These are phyloP conservation scores for Epinotia nisella DNA, from an alignment of 2,888 invertebrate genomes.

Conservation along the genomic window DNA sequence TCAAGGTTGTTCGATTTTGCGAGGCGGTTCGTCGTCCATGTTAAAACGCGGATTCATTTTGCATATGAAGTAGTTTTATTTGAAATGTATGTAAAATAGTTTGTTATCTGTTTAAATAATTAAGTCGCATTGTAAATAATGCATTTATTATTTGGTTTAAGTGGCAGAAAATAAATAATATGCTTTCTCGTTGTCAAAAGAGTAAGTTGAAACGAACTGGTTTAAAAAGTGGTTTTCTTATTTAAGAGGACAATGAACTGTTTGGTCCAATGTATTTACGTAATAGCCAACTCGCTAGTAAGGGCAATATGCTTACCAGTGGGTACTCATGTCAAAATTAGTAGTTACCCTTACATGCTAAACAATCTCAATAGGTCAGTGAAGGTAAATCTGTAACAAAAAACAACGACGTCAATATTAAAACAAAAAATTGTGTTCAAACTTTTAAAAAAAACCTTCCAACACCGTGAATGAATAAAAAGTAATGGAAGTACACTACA, in stretches of 20 bases:
- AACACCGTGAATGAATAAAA: too few species aligned
- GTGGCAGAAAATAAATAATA: slow-evolving; percentile 7
- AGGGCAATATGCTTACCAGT: slow-evolving; percentile 57
- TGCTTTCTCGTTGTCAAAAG: slow-evolving; percentile 22
- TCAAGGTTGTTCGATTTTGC: slow-evolving; percentile 16
- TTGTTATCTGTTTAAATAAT: background rate
- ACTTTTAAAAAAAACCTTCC: too few species aligned
- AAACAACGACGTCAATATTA: too few species aligned
- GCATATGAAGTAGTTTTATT: slow-evolving; percentile 11
- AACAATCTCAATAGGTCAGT: background rate
- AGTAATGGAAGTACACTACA: too few species aligned
- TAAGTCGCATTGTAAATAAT: slow-evolving; percentile 8
- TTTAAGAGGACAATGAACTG: slow-evolving; percentile 80
- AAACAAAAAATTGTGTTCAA: too few species aligned
- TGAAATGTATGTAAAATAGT: slow-evolving; percentile 9
- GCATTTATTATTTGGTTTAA: background rate
- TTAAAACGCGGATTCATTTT: background rate
- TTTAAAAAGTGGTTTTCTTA: slow-evolving; percentile 77
- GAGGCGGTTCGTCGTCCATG: background rate
- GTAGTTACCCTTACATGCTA: background rate
- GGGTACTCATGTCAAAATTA: background rate
- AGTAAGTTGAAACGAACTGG: slow-evolving; percentile 57
- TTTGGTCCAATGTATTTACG: slow-evolving; percentile 68
- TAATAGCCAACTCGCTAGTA: slow-evolving; percentile 66
- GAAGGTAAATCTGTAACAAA: background rate